phyloP scores from a whole-genome alignment of 1,140 invertebrate genomes.

The Drosophila equinoxialis region DNA sequence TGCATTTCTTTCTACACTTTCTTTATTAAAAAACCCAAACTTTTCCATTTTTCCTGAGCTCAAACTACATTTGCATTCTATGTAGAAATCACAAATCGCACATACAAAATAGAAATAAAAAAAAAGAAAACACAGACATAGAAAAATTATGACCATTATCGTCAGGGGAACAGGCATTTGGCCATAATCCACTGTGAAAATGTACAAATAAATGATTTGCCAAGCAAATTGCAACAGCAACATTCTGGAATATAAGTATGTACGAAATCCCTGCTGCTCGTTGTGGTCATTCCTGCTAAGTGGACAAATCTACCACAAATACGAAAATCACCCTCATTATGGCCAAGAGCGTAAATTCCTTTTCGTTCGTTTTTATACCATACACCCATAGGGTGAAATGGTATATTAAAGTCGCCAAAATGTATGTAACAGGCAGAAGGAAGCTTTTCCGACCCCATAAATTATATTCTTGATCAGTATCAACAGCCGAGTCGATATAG shows the following conservation, averaged over 20 bases:
- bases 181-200: conserved; percentile 78
- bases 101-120: conserved; percentile 25
- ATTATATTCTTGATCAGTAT: too few species aligned
- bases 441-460: too few species aligned
- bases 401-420: too few species aligned
- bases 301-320: conserved; percentile 83
- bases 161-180: conserved; percentile 38
- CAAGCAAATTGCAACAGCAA: conserved; percentile 73
- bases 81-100: conserved; percentile 64
- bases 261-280: conserved; percentile 24
- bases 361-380: conserved; percentile 27
- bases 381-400: too few species aligned
- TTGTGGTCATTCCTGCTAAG: conserved; percentile 75
- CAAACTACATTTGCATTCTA: conserved; percentile 47
- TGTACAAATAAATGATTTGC: conserved; percentile 81
- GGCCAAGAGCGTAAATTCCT: conserved; percentile 71
- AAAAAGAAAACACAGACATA: conserved; percentile 57
- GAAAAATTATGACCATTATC: conserved; percentile 79
- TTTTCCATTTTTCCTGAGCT: conserved; percentile 35
- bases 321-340: conserved; percentile 82
- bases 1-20: conserved; percentile 43
- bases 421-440: too few species aligned
- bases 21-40: conserved; percentile 67
- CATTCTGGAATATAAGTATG: conserved; percentile 26
- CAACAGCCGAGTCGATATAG: too few species aligned